Conservation (phyloP, 2,888 invertebrate genomes). For the Agelastica alni region DNA sequence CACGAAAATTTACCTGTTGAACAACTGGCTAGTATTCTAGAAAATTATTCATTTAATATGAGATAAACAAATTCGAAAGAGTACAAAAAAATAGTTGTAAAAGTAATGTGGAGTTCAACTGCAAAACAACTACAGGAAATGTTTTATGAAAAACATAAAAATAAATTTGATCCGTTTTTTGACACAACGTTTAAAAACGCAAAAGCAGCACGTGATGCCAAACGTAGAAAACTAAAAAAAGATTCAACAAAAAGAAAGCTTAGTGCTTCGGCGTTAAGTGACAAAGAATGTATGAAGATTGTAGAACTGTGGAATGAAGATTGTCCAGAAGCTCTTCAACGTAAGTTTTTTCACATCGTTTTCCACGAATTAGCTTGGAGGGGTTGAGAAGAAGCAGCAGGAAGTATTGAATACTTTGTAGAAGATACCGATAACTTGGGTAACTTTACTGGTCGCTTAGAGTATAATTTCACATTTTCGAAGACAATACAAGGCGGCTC, state of each 20-base stretch:
- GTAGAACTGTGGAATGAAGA: not conserved
- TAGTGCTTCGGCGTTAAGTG: not conserved
- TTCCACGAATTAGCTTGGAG: no score
- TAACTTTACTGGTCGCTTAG: no score
- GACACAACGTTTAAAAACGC: not conserved
- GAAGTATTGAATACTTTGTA: no score
- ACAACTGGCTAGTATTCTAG: not conserved
- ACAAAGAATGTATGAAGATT: not conserved
- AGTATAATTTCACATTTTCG: no score
- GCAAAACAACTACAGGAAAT: constrained; percentile 10
- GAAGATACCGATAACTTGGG: no score
- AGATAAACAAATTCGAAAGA: constrained; percentile 1
- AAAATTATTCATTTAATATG: constrained; percentile 3
- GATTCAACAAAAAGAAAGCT: not conserved
- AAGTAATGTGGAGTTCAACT: constrained; percentile 1
- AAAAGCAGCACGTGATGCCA: not conserved
- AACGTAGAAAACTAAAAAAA: not conserved
- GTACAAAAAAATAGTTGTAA: constrained; percentile 1
- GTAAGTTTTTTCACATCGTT: no score
- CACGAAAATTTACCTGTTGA: not conserved
- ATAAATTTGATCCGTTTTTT: constrained; percentile 12
- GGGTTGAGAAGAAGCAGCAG: no score
- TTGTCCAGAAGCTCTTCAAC: not conserved
- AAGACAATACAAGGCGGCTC: no score
- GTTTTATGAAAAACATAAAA: constrained; percentile 11